Conservation (phyloP, 2,113 vertebrate genomes). For the Semnornis frantzii region DNA sequence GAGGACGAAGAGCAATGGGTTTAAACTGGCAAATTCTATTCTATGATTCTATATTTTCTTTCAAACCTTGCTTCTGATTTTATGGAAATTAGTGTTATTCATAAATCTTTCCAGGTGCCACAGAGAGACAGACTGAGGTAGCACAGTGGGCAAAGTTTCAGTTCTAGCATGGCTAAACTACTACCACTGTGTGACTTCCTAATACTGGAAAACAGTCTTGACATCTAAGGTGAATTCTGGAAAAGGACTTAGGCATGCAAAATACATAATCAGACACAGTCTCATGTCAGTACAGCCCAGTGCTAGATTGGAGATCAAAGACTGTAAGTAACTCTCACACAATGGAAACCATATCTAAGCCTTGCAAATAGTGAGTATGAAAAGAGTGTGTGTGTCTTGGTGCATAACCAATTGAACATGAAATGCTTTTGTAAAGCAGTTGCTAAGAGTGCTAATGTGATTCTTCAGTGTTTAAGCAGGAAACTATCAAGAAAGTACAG, state of each 20-base stretch:
- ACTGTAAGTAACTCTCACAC: background rate
- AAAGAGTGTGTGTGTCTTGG: background rate
- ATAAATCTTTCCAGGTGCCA: background rate
- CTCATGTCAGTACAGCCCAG: background rate
- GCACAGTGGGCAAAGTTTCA: background rate
- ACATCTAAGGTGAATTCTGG: background rate
- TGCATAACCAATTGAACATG: constrained; percentile 36
- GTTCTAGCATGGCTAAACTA: background rate
- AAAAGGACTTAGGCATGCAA: background rate
- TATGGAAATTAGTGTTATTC: background rate
- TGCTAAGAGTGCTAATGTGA: background rate
- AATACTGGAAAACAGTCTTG: background rate
- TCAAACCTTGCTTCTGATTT: background rate
- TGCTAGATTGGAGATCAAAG: constrained; percentile 41
- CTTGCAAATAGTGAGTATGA: background rate
- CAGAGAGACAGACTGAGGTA: background rate
- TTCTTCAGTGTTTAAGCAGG: background rate
- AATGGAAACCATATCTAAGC: constrained; percentile 14
- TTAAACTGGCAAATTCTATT: too few relatives aligned
- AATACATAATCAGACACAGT: background rate
- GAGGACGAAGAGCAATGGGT: too few relatives aligned
- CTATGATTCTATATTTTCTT: background rate
- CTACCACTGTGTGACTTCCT: background rate
- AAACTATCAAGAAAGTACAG: background rate
- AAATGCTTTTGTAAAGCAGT: constrained; percentile 24